A percentile compares a stretch with the other conserved stretches of the same genome.
Conservation (phyloP, 2,797 vertebrate species). For the Bovichtus variegatus region DNA sequence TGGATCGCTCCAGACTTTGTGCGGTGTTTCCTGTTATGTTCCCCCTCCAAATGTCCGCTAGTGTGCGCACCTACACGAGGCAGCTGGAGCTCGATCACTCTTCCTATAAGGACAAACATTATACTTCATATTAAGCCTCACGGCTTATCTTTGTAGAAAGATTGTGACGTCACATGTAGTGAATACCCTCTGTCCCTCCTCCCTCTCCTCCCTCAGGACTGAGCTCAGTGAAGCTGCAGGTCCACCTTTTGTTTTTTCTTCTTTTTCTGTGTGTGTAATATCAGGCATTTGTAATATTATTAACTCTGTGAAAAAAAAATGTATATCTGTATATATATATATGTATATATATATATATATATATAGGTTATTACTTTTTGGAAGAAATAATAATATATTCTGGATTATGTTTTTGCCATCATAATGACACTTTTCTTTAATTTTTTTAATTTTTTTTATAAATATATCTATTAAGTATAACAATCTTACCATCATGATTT, state of each 20-base stretch:
- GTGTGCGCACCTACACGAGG: constrained; percentile 20
- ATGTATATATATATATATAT: too few relatives aligned
- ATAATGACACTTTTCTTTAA: background rate
- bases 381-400: background rate
- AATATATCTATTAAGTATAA: background rate
- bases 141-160: constrained; percentile 70
- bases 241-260: background rate
- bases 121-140: constrained; percentile 59
- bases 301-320: too few relatives aligned
- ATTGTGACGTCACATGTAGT: constrained; percentile 77
- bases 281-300: background rate
- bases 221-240: background rate
- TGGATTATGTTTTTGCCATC: background rate
- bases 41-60: constrained; percentile 11
- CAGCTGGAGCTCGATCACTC: constrained; percentile 31
- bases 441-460: too few relatives aligned
- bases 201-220: constrained; percentile 11
- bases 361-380: too few relatives aligned
- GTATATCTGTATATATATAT: too few relatives aligned
- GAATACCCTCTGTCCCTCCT: constrained; percentile 4
- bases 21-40: too few relatives aligned
- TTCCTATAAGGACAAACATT: constrained; percentile 62
- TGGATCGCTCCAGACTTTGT: constrained; percentile 20
- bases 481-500: background rate
- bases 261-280: background rate